Base-by-base conservation (phyloP, 2,113 vertebrate species). In the Brachypodius melanocephalos region DNA sequence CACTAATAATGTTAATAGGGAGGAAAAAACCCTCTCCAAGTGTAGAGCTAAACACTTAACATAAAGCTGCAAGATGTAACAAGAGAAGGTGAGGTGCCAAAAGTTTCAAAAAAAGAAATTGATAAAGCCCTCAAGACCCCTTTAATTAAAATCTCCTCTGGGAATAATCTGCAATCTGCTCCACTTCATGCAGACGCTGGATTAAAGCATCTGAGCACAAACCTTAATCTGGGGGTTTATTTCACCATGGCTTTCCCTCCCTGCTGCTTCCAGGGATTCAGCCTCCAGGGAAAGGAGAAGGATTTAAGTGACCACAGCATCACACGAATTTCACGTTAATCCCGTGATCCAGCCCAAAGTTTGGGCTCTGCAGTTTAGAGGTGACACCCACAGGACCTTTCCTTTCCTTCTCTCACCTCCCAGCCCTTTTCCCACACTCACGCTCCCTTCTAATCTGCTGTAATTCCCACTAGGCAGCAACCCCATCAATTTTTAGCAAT, bases 151-250 rank as follows among this genome's bases (percentile, higher is more conserved):
- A 79, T 16, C 48, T 25, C n/a, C 43, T 18, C n/a, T 34, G 48
- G n/a, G 85, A 75, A 66, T 31, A 34, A 72, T 63, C 2, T 85
- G 52, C 51, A 61, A n/a, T 34, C 48, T 67, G 75, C 36, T 79
- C 9, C 57, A 13, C 52, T 66, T 26, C n/a, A 55, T 0, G 19
- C 31, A 66, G 61, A 65, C 4, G 17, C 0, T 18, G 32, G 34
- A 63, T 79, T 79, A 78, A 80, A 86, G 54, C 54, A 65, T 14
- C 38, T 5, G 25, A 54, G 28, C 3, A 2, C 38, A 51, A 82
- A 54, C 90, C 32, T 67, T 59, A 72, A 75, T 54, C 31, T 22
- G 21, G 36, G 52, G 29, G 7, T 85, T 81, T 71, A 71, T 58
- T 82, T 63, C 71, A 45, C 17, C 5, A 1, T 1, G 40, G 32